Base-by-base conservation (phyloP, 1,140 invertebrate species). In the Bactericera cockerelli region DNA sequence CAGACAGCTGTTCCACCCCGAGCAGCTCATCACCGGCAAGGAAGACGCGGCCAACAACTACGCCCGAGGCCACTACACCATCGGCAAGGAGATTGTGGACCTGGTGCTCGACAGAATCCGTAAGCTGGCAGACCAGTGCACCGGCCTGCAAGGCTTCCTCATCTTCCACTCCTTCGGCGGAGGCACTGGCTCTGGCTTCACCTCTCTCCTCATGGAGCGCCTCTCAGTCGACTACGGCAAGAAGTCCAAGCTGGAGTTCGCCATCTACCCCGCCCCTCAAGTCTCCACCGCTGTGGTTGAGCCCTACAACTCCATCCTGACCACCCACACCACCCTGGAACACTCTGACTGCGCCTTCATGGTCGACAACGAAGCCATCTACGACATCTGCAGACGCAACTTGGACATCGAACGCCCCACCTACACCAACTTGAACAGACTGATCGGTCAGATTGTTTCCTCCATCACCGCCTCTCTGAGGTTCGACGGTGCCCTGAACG, bases 101-200 rank as follows among this genome's bases (percentile, higher is more conserved):
- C 70, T 79, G 3, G 84, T 86, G 8, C 74, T 86, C 66, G 81
- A 86, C 65, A 70, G 79, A 11, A 75, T 86, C 49, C 71, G 83
- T 36, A 86, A 87, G 67, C 70, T 87, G 49, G 79, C 86, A 26
- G 88, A 91, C 65, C 83, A 87, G 67, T 91, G 87, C 68, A 82
- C 83, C 25, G 84, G 87, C 16, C 68, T 83, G 24, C 88, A 91
- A 71, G 87, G 85, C 2, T 89, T 90, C 66, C 72, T 92, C 1
- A 81, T 90, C 59, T 91, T 93, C 71, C 86, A 91, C 62, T 83
- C 87, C 0, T 93, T 94, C 69, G 91, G 92, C 42, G 92, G 91
- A 49, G 91, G 91, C 6, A 93, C 91, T 28, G 91, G 91, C 10
- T 81, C 79, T 53, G 81, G 82, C 1, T 84, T 83, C 65, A 78